These are phyloP conservation scores for Aeoliscus strigatus DNA, from an alignment of 2,797 vertebrate species.

Conservation along the genomic window DNA sequence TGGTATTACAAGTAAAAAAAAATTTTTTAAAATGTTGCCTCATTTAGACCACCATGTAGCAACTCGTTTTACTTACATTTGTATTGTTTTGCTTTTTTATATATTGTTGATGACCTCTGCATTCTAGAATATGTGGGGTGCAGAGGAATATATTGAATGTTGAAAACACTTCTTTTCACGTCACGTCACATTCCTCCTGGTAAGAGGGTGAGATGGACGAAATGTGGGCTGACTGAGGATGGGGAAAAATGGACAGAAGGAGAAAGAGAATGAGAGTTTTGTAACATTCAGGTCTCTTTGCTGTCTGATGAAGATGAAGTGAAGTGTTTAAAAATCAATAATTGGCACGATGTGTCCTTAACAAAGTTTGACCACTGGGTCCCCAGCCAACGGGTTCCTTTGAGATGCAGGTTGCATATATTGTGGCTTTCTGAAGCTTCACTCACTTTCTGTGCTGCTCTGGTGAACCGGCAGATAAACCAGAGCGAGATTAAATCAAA, in stretches of 20 bases:
- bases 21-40: too few relatives aligned
- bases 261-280: constrained; percentile 26
- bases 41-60: too few relatives aligned
- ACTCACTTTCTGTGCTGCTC: constrained; percentile 32
- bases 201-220: constrained; percentile 14
- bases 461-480: constrained; percentile 32
- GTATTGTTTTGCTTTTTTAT: too few relatives aligned
- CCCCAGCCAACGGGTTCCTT: constrained; percentile 35
- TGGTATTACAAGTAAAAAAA: too few relatives aligned
- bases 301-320: constrained; percentile 71
- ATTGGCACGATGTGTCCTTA: constrained; percentile 55
- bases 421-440: constrained; percentile 31
- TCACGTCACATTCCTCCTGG: constrained; percentile 24
- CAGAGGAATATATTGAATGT: constrained; percentile 28
- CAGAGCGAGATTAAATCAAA: constrained; percentile 30
- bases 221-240: background rate
- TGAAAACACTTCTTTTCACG: constrained; percentile 24
- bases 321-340: constrained; percentile 74
- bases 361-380: constrained; percentile 50
- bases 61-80: constrained; percentile 19
- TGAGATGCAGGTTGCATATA: constrained; percentile 42
- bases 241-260: constrained; percentile 6
- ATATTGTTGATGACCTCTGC: constrained; percentile 46
- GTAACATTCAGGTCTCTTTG: constrained; percentile 45
- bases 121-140: constrained; percentile 5